Percentiles rank a stretch among this genome's conserved stretches.
Conservation (phyloP, 2,888 invertebrate species). For the Drosophila rubida region DNA sequence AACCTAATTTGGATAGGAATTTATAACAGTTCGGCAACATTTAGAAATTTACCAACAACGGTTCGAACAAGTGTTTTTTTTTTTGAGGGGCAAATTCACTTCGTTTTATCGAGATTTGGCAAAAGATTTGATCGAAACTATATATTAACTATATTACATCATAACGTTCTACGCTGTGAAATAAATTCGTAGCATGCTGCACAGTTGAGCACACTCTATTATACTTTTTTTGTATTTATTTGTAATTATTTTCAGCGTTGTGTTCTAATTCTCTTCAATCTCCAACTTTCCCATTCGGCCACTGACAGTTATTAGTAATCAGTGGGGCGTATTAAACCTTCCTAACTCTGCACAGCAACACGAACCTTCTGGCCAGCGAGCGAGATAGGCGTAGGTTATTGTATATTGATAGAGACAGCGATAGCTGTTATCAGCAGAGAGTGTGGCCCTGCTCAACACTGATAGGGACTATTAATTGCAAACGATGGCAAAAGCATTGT, state of each 20-base stretch:
- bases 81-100: too few species aligned
- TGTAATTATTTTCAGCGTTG: background rate
- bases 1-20: background rate
- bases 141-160: too few species aligned
- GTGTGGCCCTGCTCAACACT: background rate
- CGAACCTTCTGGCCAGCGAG: background rate
- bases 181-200: background rate
- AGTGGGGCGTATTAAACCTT: conserved; percentile 20
- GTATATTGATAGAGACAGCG: conserved; percentile 8
- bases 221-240: background rate
- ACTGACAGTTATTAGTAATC: conserved; percentile 17
- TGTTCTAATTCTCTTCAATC: background rate
- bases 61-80: background rate
- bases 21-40: background rate
- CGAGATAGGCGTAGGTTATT: conserved; percentile 3
- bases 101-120: too few species aligned
- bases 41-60: background rate
- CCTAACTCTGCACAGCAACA: conserved; percentile 10
- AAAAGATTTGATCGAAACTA: too few species aligned
- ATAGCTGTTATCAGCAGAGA: conserved; percentile 23
- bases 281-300: conserved; percentile 1
- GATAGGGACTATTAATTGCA: background rate
- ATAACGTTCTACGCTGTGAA: too few species aligned
- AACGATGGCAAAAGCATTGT: background rate
- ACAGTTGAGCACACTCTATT: background rate